A percentile compares a stretch with the other conserved stretches of the same genome.
phyloP scores from a whole-genome alignment of 2,113 vertebrate genomes.

The Gila orcuttii region DNA sequence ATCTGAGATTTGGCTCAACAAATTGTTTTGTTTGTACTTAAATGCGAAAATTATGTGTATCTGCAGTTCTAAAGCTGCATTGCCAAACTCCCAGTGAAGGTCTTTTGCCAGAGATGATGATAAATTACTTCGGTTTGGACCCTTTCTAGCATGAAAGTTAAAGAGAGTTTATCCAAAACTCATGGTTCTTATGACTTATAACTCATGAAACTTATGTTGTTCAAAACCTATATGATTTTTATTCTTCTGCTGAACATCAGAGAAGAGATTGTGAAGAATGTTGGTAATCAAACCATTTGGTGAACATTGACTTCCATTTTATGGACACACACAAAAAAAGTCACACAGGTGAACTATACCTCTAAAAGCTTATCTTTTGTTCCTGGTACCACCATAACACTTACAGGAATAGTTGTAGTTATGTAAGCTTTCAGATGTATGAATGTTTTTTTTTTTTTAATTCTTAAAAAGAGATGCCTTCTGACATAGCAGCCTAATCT shows the following conservation, averaged over 20 bases:
- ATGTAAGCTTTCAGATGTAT: too few relatives aligned
- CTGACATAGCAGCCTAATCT: too few relatives aligned
- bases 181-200: too few relatives aligned
- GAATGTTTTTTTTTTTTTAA: too few relatives aligned
- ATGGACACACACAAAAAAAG: too few relatives aligned
- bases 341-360: too few relatives aligned
- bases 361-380: too few relatives aligned
- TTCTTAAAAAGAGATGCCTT: too few relatives aligned
- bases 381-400: too few relatives aligned
- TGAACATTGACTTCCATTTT: not conserved
- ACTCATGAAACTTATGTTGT: too few relatives aligned
- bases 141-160: not conserved
- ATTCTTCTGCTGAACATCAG: too few relatives aligned
- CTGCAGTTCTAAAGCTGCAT: not conserved
- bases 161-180: not conserved
- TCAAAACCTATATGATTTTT: not conserved
- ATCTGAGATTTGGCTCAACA: constrained; percentile 10
- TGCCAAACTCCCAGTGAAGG: not conserved
- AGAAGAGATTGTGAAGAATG: not conserved
- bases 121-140: not conserved
- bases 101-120: not conserved
- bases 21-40: not conserved
- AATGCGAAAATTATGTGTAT: not conserved
- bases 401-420: too few relatives aligned
- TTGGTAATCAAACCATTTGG: not conserved